A percentile compares a stretch with the other conserved stretches of the same genome.
Conservation (phyloP, 1,140 invertebrate species). For the Melipona quadrifasciata region DNA sequence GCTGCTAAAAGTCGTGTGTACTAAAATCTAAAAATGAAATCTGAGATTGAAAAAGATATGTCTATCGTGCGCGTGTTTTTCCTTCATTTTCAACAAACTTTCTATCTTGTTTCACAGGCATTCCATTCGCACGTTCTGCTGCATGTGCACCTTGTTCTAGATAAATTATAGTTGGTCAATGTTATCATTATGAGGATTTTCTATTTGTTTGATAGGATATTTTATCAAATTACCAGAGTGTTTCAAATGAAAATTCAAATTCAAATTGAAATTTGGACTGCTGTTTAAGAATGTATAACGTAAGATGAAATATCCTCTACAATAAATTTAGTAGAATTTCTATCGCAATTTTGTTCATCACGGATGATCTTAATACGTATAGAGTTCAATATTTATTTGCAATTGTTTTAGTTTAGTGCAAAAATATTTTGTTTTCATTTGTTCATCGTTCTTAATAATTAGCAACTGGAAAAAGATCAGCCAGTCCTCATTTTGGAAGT, state of each 20-base stretch:
- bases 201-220: neutral
- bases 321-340: neutral
- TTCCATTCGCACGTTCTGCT: slow-evolving; percentile 43
- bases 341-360: neutral
- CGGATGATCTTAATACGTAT: neutral
- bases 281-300: no score
- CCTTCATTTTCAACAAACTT: neutral
- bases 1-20: neutral
- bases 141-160: slow-evolving; percentile 46
- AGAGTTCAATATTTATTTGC: neutral
- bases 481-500: slow-evolving; percentile 77
- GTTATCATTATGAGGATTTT: neutral
- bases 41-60: neutral
- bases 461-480: slow-evolving; percentile 74
- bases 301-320: neutral
- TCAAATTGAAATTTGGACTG: no score
- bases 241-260: no score
- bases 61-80: slow-evolving; percentile 3
- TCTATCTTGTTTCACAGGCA: neutral
- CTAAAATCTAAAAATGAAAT: neutral
- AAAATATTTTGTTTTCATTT: slow-evolving; percentile 37
- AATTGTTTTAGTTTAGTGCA: neutral
- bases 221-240: neutral
- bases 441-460: slow-evolving; percentile 49
- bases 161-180: slow-evolving; percentile 8